These are phyloP conservation scores for Diploscapter pachys DNA, from an alignment of 1,140 invertebrate species.

Conservation along the genomic window DNA sequence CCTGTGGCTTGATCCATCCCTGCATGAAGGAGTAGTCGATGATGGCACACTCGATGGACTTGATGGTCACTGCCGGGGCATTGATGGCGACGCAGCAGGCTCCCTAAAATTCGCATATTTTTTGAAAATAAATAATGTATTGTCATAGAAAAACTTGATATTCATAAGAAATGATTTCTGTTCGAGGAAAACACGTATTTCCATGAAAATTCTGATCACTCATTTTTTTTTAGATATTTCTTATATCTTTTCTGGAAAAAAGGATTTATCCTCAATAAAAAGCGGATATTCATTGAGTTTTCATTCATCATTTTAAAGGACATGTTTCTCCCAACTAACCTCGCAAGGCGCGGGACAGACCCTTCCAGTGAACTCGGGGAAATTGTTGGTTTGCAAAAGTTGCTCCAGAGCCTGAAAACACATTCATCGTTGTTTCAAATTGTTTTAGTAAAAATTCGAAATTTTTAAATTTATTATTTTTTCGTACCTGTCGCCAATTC, in stretches of 20 bases:
- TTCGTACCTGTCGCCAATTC: conserved; percentile 73
- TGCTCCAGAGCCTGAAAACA: conserved; percentile 80
- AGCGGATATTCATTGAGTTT: too few species aligned
- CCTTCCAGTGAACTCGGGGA: conserved; percentile 96
- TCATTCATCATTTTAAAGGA: too few species aligned
- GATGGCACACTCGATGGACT: conserved; percentile 97
- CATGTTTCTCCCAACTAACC: conserved; percentile 46
- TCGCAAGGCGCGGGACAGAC: conserved; percentile 98
- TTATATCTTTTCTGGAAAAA: background rate
- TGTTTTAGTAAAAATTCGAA: too few species aligned
- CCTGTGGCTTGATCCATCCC: conserved; percentile 80
- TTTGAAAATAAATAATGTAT: too few species aligned
- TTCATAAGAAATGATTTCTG: too few species aligned
- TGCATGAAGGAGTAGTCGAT: conserved; percentile 96
- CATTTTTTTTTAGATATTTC: too few species aligned
- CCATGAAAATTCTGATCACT: too few species aligned
- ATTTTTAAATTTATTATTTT: too few species aligned
- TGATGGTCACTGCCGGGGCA: conserved; percentile 92
- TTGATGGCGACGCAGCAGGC: conserved; percentile 95
- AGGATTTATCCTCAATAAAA: background rate
- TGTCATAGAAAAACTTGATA: background rate
- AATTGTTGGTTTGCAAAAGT: conserved; percentile 95
- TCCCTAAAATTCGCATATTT: conserved; percentile 63
- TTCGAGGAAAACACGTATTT: too few species aligned
- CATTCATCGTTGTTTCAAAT: too few species aligned